These are phyloP conservation scores for Nipponia nippon DNA, from an alignment of 2,113 vertebrate species.

Conservation along the genomic window DNA sequence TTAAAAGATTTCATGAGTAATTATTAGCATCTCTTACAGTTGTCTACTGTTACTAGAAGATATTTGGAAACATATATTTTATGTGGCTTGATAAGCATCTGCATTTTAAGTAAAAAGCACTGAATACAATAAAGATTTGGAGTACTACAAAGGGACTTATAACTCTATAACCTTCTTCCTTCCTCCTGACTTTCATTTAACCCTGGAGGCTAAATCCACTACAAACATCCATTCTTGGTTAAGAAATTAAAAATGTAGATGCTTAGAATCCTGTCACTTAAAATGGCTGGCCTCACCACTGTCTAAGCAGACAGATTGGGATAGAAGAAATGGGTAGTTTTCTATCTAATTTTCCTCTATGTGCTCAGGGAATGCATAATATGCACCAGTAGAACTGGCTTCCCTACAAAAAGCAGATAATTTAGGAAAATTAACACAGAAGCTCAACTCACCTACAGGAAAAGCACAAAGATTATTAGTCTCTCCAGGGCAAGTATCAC, in stretches of 20 bases:
- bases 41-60: not conserved
- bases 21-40: not conserved
- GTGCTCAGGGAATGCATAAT: not conserved
- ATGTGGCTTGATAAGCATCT: not conserved
- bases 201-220: not conserved
- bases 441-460: not conserved
- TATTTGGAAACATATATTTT: not conserved
- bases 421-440: not conserved
- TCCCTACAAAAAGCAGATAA: not conserved
- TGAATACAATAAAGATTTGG: not conserved
- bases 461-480: not conserved
- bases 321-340: not conserved
- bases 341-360: not conserved
- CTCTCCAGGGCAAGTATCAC: not conserved
- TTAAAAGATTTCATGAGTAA: not conserved
- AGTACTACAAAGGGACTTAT: not conserved
- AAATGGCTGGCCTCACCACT: not conserved
- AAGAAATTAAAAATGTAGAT: not conserved
- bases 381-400: not conserved
- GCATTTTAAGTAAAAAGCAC: not conserved
- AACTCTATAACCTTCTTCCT: not conserved
- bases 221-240: not conserved
- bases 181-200: not conserved
- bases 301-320: rapidly evolving
- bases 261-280: not conserved